phyloP scores from a whole-genome alignment of 1,140 invertebrate species.

The Octopus bimaculoides region DNA sequence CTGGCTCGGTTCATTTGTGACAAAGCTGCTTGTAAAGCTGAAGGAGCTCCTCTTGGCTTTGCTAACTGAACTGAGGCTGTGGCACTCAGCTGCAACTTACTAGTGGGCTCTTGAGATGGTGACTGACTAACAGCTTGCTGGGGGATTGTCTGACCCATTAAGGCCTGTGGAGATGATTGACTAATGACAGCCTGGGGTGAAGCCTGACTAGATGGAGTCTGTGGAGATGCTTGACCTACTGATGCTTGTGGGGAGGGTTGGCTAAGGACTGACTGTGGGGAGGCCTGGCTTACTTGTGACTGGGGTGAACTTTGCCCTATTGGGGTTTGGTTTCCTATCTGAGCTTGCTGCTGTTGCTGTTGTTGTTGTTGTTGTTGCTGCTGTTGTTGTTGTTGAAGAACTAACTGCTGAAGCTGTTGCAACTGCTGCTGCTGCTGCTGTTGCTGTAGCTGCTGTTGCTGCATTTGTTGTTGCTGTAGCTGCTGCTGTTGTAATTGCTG shows the following conservation, averaged over 20 bases:
- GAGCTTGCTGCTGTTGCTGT: not conserved
- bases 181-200: no score
- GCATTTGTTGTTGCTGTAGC: no score
- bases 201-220: no score
- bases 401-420: slow-evolving; percentile 2
- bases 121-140: no score
- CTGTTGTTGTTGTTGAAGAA: not conserved
- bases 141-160: no score
- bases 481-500: no score
- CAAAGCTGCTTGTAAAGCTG: not conserved
- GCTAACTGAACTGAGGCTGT: not conserved
- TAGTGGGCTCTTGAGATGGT: no score
- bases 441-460: no score
- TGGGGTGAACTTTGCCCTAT: not conserved
- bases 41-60: not conserved
- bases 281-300: not conserved
- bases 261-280: not conserved
- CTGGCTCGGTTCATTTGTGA: not conserved
- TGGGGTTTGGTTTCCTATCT: not conserved
- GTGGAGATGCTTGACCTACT: no score
- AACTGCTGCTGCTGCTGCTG: not conserved
- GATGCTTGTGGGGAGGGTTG: no score
- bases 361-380: not conserved
- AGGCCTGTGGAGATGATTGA: no score
- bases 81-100: not conserved